Evolutionary conservation across 2,797 vertebrate species (phyloP).

Genomic region (Borostomias antarcticus): DNA sequence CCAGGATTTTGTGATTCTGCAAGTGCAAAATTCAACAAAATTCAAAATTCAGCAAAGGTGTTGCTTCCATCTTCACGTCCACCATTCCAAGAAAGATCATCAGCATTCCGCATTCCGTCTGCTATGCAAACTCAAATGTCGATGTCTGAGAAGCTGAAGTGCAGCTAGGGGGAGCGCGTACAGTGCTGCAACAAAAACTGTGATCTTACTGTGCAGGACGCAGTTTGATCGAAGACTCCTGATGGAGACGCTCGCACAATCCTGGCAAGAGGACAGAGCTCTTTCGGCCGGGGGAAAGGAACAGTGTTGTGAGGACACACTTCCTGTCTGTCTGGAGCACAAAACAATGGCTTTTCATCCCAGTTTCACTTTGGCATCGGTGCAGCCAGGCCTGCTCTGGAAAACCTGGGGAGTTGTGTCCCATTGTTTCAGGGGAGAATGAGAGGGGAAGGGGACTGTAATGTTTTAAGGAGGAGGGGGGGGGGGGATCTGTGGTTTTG

Average conservation of each 20-base stretch:
- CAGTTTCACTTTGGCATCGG: constrained; percentile 40
- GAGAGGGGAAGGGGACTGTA: constrained; percentile 39
- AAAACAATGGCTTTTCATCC: constrained; percentile 54
- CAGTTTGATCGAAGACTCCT: background rate
- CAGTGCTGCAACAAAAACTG: background rate
- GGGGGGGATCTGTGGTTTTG: constrained; percentile 31
- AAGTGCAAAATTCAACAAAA: constrained; percentile 31
- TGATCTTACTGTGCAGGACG: background rate
- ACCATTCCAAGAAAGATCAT: background rate
- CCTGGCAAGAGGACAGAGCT: constrained; percentile 39
- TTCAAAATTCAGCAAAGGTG: constrained; percentile 3
- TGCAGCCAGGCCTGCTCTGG: constrained; percentile 41
- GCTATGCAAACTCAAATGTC: background rate
- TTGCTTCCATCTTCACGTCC: background rate
- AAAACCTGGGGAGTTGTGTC: constrained; percentile 43
- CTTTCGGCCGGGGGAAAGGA: background rate
- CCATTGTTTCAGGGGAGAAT: constrained; percentile 56
- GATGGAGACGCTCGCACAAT: constrained; percentile 30
- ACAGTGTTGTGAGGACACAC: constrained; percentile 40
- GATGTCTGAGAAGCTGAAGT: background rate
- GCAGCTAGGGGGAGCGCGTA: background rate
- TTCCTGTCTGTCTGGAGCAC: constrained; percentile 51
- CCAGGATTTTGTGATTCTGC: constrained; percentile 2
- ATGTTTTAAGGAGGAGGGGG: constrained; percentile 43
- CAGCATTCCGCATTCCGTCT: background rate